Conservation (phyloP, 2,888 invertebrate genomes). For the Erebia ligea region DNA sequence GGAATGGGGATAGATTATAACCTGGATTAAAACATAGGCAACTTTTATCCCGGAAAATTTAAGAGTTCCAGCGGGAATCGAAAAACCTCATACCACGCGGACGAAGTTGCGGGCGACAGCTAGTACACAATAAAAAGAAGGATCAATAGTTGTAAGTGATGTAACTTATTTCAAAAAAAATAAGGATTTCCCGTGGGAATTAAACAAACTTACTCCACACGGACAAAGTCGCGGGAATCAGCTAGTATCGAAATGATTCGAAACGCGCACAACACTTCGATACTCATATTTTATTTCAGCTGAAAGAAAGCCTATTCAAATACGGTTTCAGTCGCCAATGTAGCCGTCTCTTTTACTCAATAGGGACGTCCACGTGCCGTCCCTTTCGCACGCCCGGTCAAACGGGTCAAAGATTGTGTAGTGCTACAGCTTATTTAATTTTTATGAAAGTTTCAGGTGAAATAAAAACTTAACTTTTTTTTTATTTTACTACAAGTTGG, state of each 20-base stretch:
- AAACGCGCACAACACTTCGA: slow-evolving; percentile 37
- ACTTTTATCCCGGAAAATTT: not conserved
- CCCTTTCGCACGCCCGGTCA: slow-evolving; percentile 56
- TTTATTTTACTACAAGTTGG: not conserved
- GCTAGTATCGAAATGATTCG: not conserved
- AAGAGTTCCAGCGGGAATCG: not conserved
- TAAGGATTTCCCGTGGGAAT: too few relatives aligned
- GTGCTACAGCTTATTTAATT: slow-evolving; percentile 10
- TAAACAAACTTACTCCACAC: too few relatives aligned
- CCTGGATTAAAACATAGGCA: not conserved
- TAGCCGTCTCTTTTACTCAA: slow-evolving; percentile 46
- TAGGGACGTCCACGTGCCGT: slow-evolving; percentile 45
- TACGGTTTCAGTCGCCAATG: slow-evolving; percentile 60
- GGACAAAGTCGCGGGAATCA: too few relatives aligned
- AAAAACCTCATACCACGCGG: not conserved
- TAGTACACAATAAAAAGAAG: not conserved
- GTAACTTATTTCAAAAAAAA: not conserved
- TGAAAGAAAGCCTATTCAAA: slow-evolving; percentile 73
- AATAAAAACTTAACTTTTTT: not conserved
- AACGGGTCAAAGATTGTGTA: slow-evolving; percentile 61
- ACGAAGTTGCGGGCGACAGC: too few relatives aligned
- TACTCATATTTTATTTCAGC: slow-evolving; percentile 69
- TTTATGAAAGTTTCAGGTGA: not conserved
- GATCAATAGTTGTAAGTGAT: not conserved
- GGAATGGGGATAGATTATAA: not conserved